These are phyloP conservation scores for Eretmochelys imbricata DNA, from an alignment of 2,113 vertebrate species.

Conservation along the genomic window DNA sequence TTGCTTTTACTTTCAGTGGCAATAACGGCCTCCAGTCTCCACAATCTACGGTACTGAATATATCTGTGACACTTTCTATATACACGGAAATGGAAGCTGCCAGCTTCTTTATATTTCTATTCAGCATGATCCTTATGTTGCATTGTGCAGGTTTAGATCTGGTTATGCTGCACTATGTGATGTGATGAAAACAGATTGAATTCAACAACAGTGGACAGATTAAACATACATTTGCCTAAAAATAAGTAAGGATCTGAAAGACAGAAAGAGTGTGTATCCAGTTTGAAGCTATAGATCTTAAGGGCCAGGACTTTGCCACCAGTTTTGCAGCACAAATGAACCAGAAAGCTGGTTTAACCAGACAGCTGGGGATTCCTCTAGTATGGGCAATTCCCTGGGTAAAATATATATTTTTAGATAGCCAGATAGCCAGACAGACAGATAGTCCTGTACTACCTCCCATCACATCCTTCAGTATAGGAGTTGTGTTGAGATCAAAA, in stretches of 20 bases:
- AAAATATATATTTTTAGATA: too few relatives aligned
- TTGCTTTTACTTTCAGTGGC: background rate
- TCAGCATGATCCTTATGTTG: background rate
- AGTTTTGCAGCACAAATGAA: background rate
- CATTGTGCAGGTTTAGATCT: background rate
- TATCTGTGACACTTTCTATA: background rate
- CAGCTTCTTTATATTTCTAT: background rate
- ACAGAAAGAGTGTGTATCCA: background rate
- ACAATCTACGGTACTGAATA: background rate
- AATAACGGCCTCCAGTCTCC: background rate
- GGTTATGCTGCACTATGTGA: background rate
- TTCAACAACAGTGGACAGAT: background rate
- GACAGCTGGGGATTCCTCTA: background rate
- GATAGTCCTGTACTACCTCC: background rate
- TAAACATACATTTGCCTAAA: background rate
- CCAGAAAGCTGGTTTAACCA: background rate
- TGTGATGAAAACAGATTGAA: conserved; percentile 13
- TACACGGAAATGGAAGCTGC: background rate
- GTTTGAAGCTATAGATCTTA: background rate
- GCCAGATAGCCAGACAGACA: too few relatives aligned
- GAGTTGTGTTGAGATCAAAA: too few relatives aligned
- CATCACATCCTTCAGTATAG: background rate
- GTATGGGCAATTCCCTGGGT: background rate
- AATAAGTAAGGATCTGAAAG: background rate
- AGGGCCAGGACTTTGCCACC: background rate